Conservation (phyloP, 2,113 vertebrate species). For the Chlorodrepanis virens region DNA sequence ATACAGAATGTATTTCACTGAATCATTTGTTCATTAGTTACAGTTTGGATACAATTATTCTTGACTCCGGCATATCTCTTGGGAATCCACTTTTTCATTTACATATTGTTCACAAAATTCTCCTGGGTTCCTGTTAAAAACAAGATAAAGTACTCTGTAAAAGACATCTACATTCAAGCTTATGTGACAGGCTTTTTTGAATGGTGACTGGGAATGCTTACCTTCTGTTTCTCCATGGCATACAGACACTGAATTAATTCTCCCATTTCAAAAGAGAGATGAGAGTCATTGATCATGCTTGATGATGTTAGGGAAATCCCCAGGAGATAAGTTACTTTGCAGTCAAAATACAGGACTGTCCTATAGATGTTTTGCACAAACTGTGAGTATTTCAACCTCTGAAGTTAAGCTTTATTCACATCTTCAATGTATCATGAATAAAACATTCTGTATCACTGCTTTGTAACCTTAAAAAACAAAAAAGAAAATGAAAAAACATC, state of each 20-base stretch:
- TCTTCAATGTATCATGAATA: neutral
- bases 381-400: neutral
- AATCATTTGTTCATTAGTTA: slow-evolving; percentile 50
- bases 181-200: neutral
- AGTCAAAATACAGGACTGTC: neutral
- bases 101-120: neutral
- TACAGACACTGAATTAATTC: neutral
- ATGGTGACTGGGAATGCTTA: neutral
- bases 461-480: neutral
- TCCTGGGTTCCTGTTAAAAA: neutral
- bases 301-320: neutral
- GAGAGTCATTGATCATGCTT: neutral
- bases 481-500: neutral
- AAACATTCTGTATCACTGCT: neutral
- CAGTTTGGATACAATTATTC: slow-evolving; percentile 34
- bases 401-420: slow-evolving; percentile 17
- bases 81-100: neutral
- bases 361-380: neutral
- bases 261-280: neutral
- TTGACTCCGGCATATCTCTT: neutral
- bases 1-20: neutral
- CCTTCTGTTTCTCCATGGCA: neutral
- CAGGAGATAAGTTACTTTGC: neutral
- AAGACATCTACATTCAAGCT: neutral
- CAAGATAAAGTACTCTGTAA: neutral